A percentile compares a stretch with the other conserved stretches of the same genome.
These are phyloP conservation scores for Euphydryas editha DNA, from an alignment of 2,888 invertebrate genomes.

Conservation along the genomic window DNA sequence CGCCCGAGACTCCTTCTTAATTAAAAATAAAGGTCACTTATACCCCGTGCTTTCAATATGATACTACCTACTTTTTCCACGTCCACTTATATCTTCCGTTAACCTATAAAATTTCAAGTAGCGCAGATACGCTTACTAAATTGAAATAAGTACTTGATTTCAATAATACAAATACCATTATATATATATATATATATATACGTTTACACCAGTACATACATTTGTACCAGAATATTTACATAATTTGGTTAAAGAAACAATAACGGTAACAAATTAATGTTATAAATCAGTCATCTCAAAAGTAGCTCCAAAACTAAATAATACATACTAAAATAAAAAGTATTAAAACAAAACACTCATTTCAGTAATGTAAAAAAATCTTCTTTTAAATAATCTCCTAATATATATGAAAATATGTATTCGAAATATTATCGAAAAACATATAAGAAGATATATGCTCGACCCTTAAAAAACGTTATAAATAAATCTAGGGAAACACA, in stretches of 20 bases:
- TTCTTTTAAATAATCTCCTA: neutral
- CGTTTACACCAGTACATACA: no score
- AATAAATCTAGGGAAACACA: slow-evolving; percentile 39
- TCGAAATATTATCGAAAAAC: neutral
- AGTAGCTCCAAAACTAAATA: neutral
- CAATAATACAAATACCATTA: neutral
- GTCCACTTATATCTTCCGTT: slow-evolving; percentile 24
- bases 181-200: no score
- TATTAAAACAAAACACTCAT: neutral
- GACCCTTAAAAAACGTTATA: slow-evolving; percentile 28
- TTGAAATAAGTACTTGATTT: neutral
- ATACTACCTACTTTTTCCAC: slow-evolving; percentile 27
- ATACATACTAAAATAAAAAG: neutral
- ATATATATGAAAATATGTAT: slow-evolving; percentile 16
- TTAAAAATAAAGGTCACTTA: slow-evolving; percentile 23
- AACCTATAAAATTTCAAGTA: slow-evolving; percentile 28
- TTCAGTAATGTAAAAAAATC: neutral
- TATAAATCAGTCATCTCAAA: neutral
- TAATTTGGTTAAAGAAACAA: no score
- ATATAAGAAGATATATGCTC: slow-evolving; percentile 10
- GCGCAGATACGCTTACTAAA: neutral
- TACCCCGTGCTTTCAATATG: slow-evolving; percentile 20
- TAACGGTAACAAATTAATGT: no score
- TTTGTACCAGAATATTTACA: neutral
- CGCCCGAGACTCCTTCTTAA: slow-evolving; percentile 6